These are phyloP conservation scores for Andrena minutula DNA, from an alignment of 2,888 invertebrate species.

Conservation along the genomic window DNA sequence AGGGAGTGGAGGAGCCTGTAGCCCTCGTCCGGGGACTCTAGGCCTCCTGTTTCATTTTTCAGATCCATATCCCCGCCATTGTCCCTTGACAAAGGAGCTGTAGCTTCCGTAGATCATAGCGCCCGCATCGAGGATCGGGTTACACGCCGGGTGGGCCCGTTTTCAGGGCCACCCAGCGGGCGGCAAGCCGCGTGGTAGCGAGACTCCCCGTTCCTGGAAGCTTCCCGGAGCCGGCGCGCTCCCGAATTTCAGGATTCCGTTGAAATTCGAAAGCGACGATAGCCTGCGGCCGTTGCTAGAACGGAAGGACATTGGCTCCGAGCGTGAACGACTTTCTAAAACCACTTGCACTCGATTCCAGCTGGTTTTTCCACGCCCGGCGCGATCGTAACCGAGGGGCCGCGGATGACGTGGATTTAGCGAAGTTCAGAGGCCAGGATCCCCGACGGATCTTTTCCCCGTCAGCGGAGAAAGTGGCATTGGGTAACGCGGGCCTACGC, in stretches of 20 bases:
- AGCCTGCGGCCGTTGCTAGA: constrained; percentile 19
- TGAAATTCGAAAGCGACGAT: constrained; percentile 35
- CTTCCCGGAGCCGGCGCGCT: too few relatives aligned
- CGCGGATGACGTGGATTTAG: constrained; percentile 7
- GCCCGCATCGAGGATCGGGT: constrained; percentile 59
- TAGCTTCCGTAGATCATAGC: constrained; percentile 43
- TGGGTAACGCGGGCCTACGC: constrained; percentile 39
- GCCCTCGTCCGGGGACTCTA: neutral
- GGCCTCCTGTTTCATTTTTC: constrained; percentile 21
- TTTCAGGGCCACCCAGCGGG: neutral
- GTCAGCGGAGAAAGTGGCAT: constrained; percentile 47
- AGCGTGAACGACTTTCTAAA: constrained; percentile 70
- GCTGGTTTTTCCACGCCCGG: constrained; percentile 47
- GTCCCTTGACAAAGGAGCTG: constrained; percentile 49
- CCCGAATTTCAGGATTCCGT: neutral
- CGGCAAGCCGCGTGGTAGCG: too few relatives aligned
- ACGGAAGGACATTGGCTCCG: constrained; percentile 58
- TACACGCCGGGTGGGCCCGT: constrained; percentile 9
- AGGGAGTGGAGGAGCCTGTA: neutral
- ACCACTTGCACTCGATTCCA: constrained; percentile 62
- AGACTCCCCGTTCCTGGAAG: neutral
- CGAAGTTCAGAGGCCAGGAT: constrained; percentile 9
- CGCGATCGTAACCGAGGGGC: constrained; percentile 4
- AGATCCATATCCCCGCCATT: constrained; percentile 41
- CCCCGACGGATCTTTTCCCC: constrained; percentile 35